Conservation (phyloP, 64 coral and sea anemone genomes). For the Acropora yongei region DNA sequence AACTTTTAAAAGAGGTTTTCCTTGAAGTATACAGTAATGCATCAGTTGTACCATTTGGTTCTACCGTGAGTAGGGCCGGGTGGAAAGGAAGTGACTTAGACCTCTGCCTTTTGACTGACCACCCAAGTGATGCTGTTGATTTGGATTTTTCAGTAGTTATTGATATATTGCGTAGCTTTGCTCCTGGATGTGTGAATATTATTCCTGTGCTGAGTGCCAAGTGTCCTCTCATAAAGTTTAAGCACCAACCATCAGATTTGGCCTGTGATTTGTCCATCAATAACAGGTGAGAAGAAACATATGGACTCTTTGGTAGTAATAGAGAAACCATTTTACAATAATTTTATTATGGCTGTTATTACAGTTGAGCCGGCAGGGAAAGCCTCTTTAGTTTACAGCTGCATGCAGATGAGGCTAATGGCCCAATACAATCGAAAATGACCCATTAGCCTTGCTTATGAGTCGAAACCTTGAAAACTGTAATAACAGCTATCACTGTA, state of each 20-base stretch:
- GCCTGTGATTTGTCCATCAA: constrained; percentile 90
- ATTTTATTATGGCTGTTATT: not conserved
- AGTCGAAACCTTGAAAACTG: no score
- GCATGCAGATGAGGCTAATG: no score
- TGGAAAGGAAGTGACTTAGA: constrained; percentile 90
- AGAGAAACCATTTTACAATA: not conserved
- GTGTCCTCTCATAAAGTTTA: constrained; percentile 91
- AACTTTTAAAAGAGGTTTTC: constrained; percentile 83
- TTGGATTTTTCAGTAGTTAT: constrained; percentile 71
- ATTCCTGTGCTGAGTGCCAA: constrained; percentile 83
- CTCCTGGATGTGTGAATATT: constrained; percentile 83
- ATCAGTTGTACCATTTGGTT: constrained; percentile 84
- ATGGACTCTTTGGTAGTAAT: no score
- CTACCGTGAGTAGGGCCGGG: constrained; percentile 83
- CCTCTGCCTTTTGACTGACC: constrained; percentile 55
- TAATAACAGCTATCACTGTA: no score
- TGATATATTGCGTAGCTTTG: constrained; percentile 73
- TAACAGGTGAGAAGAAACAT: constrained; percentile 69
- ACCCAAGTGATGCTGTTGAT: not conserved
- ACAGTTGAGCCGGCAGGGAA: no score
- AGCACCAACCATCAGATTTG: constrained; percentile 75
- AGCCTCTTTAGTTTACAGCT: no score
- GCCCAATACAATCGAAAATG: no score
- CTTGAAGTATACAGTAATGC: constrained; percentile 62
- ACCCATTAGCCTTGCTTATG: no score